These are phyloP conservation scores for Drosophila sturtevanti DNA, from an alignment of 1,140 invertebrate genomes.

Conservation along the genomic window DNA sequence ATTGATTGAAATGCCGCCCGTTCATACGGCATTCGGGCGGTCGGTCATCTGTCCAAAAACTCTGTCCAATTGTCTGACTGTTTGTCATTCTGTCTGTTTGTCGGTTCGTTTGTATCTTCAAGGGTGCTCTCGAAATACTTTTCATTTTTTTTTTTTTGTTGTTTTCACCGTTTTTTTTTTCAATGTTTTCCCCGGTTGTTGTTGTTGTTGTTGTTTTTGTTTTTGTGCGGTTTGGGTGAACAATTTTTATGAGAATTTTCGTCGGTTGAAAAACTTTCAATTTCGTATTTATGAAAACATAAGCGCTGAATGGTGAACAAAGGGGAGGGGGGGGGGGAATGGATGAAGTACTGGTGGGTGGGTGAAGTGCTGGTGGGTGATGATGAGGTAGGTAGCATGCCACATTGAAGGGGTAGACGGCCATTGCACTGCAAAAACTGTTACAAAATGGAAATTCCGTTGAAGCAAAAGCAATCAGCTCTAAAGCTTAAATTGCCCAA, in stretches of 20 bases:
- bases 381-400: too few relatives aligned
- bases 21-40: slow-evolving; percentile 39
- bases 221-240: slow-evolving; percentile 63
- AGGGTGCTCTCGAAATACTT: slow-evolving; percentile 63
- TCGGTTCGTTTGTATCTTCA: slow-evolving; percentile 59
- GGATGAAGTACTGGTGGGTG: neutral
- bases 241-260: slow-evolving; percentile 78
- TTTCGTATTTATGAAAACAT: slow-evolving; percentile 73
- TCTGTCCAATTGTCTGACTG: slow-evolving; percentile 14
- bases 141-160: slow-evolving; percentile 28
- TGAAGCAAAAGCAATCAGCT: slow-evolving; percentile 68
- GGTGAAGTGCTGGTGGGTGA: neutral
- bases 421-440: slow-evolving; percentile 63
- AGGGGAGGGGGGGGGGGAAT: neutral
- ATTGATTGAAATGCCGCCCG: slow-evolving; percentile 67
- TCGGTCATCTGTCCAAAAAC: slow-evolving; percentile 33
- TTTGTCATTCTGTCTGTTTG: slow-evolving; percentile 34
- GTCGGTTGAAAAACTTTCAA: slow-evolving; percentile 74
- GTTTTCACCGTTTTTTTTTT: slow-evolving; percentile 8
- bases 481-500: slow-evolving; percentile 24
- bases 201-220: slow-evolving; percentile 1
- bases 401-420: slow-evolving; percentile 7
- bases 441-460: slow-evolving; percentile 75
- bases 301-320: slow-evolving; percentile 17
- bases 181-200: neutral